Percentiles rank a stretch among this genome's conserved stretches.
phyloP scores from a whole-genome alignment of 2,797 vertebrate species.

The Chiloscyllium punctatum region DNA sequence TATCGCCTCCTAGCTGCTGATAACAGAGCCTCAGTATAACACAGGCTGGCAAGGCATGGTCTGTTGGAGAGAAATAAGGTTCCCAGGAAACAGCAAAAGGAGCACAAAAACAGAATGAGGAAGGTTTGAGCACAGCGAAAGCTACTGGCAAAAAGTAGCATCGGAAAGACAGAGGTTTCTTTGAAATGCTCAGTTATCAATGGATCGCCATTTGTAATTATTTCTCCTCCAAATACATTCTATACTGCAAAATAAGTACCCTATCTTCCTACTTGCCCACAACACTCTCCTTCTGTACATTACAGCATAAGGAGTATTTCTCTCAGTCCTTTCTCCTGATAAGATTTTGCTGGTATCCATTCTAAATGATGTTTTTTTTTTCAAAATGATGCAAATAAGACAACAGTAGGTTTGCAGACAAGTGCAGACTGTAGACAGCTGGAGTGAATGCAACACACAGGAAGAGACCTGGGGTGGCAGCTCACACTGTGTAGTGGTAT shows the following conservation, averaged over 20 bases:
- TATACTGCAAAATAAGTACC: neutral
- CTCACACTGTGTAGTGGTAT: neutral
- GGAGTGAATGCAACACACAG: neutral
- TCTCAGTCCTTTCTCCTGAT: neutral
- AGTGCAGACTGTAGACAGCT: neutral
- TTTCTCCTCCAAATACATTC: neutral
- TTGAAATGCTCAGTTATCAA: neutral
- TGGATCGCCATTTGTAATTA: neutral
- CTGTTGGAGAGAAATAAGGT: constrained; percentile 99
- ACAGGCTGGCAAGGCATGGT: constrained; percentile 94
- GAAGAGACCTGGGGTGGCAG: neutral
- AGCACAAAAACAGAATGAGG: constrained; percentile 99
- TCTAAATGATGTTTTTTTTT: neutral
- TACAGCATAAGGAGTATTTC: neutral
- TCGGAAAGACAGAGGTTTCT: neutral
- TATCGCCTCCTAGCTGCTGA: too few relatives aligned
- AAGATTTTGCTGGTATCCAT: neutral
- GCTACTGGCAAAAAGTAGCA: constrained; percentile 83
- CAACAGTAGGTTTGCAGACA: neutral
- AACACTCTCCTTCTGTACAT: too few relatives aligned
- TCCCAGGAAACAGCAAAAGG: constrained; percentile 95
- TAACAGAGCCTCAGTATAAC: constrained; percentile 49
- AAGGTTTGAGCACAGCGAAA: constrained; percentile 95
- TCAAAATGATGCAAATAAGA: neutral
- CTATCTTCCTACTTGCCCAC: too few relatives aligned